Percentiles rank a stretch among this genome's conserved stretches.
Evolutionary conservation across 2,888 invertebrate species (phyloP).

Genomic region (Conchocele bisecta): DNA sequence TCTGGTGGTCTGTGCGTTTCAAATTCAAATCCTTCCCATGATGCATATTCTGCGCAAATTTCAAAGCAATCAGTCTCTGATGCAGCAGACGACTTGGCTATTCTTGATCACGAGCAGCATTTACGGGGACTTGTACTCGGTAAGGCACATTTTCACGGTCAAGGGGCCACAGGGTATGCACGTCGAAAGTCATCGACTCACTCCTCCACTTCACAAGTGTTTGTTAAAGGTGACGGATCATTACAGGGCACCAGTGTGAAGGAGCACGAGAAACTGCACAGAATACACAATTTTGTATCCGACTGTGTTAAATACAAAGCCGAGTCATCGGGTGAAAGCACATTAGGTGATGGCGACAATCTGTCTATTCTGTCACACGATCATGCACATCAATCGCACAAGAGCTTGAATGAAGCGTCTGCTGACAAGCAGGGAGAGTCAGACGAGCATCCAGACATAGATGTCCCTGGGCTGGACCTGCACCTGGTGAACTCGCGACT

Average conservation of each 20-base stretch:
- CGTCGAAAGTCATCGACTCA: too few species aligned
- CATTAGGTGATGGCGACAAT: conserved; percentile 17
- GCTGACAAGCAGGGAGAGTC: not conserved
- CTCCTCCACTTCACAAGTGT: not conserved
- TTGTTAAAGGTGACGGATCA: not conserved
- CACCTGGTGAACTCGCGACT: conserved; percentile 28
- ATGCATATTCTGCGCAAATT: conserved; percentile 17
- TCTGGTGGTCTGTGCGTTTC: conserved; percentile 30
- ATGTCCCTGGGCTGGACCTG: conserved; percentile 41
- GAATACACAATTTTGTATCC: conserved; percentile 43
- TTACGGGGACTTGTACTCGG: not conserved
- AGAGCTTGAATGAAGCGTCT: not conserved
- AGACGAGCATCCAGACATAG: not conserved
- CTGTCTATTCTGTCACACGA: not conserved
- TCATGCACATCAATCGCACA: too few species aligned
- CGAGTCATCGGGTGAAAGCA: conserved; percentile 30
- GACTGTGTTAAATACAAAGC: conserved; percentile 58
- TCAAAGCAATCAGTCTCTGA: conserved; percentile 13
- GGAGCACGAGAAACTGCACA: not conserved
- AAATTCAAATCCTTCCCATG: conserved; percentile 7
- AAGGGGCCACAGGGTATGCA: too few species aligned
- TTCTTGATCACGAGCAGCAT: not conserved
- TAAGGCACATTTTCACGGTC: too few species aligned
- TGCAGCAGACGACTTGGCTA: not conserved
- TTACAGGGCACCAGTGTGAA: not conserved